phyloP scores from a whole-genome alignment of 2,797 vertebrate species.

The Novumbra hubbsi region DNA sequence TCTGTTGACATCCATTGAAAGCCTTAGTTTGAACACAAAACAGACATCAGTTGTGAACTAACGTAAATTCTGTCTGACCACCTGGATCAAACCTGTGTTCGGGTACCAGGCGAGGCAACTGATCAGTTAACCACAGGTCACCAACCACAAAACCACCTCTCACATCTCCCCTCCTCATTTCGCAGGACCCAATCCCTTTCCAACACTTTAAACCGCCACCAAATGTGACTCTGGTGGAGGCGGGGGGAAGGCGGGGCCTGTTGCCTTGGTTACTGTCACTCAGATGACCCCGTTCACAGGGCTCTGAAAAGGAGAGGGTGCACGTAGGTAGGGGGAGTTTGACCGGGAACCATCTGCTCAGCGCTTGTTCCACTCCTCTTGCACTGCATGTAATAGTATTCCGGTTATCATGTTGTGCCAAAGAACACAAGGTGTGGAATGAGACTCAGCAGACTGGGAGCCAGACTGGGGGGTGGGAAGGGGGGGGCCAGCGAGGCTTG shows the following conservation, averaged over 20 bases:
- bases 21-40: not conserved
- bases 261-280: conserved; percentile 7
- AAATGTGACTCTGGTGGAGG: conserved; percentile 5
- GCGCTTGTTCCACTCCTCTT: too few species aligned
- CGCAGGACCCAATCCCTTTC: conserved; percentile 14
- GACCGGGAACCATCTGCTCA: too few species aligned
- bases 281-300: not conserved
- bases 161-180: conserved; percentile 1
- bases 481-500: not conserved
- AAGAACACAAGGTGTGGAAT: too few species aligned
- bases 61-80: not conserved
- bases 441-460: too few species aligned
- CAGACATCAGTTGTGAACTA: not conserved
- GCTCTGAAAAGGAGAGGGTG: not conserved
- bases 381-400: too few species aligned
- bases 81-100: not conserved
- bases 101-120: not conserved
- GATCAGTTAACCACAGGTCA: not conserved
- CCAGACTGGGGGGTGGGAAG: conserved; percentile 35
- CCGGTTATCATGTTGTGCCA: too few species aligned
- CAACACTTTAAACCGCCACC: conserved; percentile 16
- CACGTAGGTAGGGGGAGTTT: not conserved
- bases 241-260: not conserved
- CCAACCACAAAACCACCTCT: conserved; percentile 21
- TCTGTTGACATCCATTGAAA: too few species aligned